Conservation (phyloP, 2,797 vertebrate species). For the Amblyopsis hoosieri region DNA sequence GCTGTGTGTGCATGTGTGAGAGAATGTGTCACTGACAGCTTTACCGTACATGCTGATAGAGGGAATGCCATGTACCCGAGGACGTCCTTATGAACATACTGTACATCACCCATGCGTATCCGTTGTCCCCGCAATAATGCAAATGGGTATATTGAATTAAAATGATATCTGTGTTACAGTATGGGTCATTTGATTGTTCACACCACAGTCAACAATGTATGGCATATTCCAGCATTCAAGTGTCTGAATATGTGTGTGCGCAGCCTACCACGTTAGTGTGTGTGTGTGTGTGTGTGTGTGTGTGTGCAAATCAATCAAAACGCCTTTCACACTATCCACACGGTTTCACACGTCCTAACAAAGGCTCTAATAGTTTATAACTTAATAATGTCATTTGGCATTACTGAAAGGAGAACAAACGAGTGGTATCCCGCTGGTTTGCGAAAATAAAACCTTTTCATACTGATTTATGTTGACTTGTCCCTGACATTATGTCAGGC, state of each 20-base stretch:
- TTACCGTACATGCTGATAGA: slow-evolving; percentile 30
- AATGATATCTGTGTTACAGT: slow-evolving; percentile 38
- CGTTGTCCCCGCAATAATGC: slow-evolving; percentile 14
- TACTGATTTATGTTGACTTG: slow-evolving; percentile 6
- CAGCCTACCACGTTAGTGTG: too few relatives aligned
- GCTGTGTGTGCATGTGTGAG: neutral
- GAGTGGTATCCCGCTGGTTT: neutral
- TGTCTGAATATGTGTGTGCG: neutral
- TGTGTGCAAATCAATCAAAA: neutral
- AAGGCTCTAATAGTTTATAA: slow-evolving; percentile 9
- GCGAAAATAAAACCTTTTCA: neutral
- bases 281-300: slow-evolving; percentile 1
- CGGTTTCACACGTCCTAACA: neutral
- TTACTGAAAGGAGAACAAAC: slow-evolving; percentile 8
- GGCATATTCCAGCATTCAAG: neutral
- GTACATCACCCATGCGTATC: slow-evolving; percentile 12
- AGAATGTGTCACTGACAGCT: slow-evolving; percentile 27
- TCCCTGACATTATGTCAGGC: neutral
- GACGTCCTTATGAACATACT: slow-evolving; percentile 23
- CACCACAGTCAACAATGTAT: too few relatives aligned
- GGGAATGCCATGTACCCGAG: slow-evolving; percentile 8
- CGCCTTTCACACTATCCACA: too few relatives aligned
- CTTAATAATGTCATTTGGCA: slow-evolving; percentile 5
- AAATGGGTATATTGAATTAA: slow-evolving; percentile 29
- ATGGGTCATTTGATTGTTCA: slow-evolving; percentile 40